These are phyloP conservation scores for Sebastes hopkinsi DNA, from an alignment of 2,797 vertebrate genomes.

Conservation along the genomic window DNA sequence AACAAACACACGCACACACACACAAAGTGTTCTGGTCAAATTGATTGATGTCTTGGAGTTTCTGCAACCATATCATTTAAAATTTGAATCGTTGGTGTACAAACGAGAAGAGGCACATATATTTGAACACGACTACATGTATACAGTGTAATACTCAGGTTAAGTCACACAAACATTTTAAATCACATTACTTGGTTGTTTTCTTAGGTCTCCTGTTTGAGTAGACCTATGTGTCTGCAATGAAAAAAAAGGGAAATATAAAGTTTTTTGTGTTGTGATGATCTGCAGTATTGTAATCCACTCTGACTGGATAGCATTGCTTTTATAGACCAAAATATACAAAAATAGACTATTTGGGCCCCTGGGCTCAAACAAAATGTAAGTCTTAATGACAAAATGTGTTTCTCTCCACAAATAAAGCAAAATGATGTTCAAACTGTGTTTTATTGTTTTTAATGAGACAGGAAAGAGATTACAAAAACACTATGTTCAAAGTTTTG, in stretches of 20 bases:
- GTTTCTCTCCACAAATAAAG: conserved; percentile 87
- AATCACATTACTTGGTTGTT: conserved; percentile 65
- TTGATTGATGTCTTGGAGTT: conserved; percentile 30
- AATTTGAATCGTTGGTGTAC: conserved; percentile 14
- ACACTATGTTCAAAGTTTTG: not conserved
- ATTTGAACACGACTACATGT: conserved; percentile 50
- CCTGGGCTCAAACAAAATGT: conserved; percentile 99
- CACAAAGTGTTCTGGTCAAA: conserved; percentile 11
- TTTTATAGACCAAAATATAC: conserved; percentile 84
- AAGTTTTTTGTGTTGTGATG: conserved; percentile 83
- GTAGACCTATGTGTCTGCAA: conserved; percentile 67
- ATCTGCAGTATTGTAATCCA: conserved; percentile 87
- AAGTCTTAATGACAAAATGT: conserved; percentile 99
- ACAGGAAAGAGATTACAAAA: not conserved
- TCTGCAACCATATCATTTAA: conserved; percentile 1
- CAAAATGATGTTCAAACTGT: conserved; percentile 80
- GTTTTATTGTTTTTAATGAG: conserved; percentile 21
- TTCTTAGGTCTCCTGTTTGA: conserved; percentile 68
- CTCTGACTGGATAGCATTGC: conserved; percentile 88
- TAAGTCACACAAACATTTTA: conserved; percentile 66
- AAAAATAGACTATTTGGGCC: conserved; percentile 93
- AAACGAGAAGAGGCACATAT: conserved; percentile 15
- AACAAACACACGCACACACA: conserved; percentile 19
- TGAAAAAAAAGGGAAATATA: conserved; percentile 65
- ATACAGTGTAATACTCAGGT: conserved; percentile 74